Base-by-base conservation (phyloP, 2,113 vertebrate genomes). In the Rynchops niger region DNA sequence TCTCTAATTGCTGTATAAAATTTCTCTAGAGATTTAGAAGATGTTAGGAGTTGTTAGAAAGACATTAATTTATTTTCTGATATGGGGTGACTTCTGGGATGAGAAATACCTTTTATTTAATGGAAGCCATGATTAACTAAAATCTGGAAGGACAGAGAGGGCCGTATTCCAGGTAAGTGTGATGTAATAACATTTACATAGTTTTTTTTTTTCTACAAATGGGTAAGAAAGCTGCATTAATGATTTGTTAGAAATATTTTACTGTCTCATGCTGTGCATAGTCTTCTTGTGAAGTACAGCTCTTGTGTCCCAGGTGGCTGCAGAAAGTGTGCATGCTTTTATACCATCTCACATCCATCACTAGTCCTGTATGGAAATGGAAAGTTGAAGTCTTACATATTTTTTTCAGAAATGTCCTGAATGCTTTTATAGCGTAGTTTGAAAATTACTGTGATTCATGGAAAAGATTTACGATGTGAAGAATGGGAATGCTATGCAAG, bases 341-440 rank as follows among this genome's bases (percentile, higher is more conserved):
- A 0, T 21, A 9, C 2, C 0, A 20, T 49, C 21, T 82, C 8
- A 6, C 3, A 36, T 26, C 8, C 23, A 9, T 69, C 6, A 3
- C 8, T 49, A 42, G 5, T 42, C 5, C 27, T 72, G 5, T 16
- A 10, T 1, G 30, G 26, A 71, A 78, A 67, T 1, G 30, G 22
- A 71, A 78, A 67, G 8, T 20, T 78, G 52, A 82, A 73, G 3
- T 26, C 22, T 82, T 52, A 22, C 0, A 6, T 34, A 0, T 5
- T 32, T 47, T 53, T 71, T 88, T 72, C 26, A 23, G 25, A 34
- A 30, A 6, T 16, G 6, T 21, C 21, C 32, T 83, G 26, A 69
- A 42, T 40, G 16, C 15, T 74, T 74, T 82, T 8, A 13, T 40
- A 56, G 23, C 1, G 1, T 23, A 25, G 29, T 55, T 34, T 69